A percentile compares a stretch with the other conserved stretches of the same genome.
phyloP scores from a whole-genome alignment of 2,113 vertebrate genomes.

The Orientallactaga bullata region DNA sequence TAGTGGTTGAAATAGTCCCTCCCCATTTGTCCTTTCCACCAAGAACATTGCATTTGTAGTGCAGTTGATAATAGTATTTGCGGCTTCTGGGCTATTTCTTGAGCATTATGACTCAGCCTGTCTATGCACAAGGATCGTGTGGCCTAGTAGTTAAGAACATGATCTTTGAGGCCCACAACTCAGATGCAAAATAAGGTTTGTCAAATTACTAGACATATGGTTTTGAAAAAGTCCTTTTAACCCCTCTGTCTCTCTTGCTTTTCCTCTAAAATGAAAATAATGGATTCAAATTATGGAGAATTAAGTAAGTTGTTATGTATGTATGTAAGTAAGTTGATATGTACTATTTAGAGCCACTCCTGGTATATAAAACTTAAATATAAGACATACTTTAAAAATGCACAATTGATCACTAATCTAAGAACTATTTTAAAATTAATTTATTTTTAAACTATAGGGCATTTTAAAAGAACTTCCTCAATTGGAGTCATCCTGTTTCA shows the following conservation, averaged over 20 bases:
- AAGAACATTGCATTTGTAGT: neutral
- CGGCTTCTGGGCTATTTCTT: neutral
- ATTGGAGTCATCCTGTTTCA: neutral
- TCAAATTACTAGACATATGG: neutral
- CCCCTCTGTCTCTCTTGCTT: neutral
- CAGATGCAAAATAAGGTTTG: neutral
- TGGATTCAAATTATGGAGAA: neutral
- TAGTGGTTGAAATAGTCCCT: neutral
- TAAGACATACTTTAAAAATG: constrained; percentile 22
- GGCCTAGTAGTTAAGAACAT: neutral
- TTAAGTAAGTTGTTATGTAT: neutral
- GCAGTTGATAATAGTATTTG: neutral
- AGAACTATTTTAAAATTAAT: constrained; percentile 51
- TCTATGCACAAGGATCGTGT: neutral
- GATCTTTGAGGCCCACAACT: neutral
- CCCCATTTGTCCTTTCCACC: neutral
- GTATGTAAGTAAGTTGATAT: no score
- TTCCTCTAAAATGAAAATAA: constrained; percentile 37
- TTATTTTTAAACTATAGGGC: constrained; percentile 23
- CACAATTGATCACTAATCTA: neutral
- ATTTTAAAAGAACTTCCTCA: neutral
- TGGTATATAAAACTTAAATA: neutral
- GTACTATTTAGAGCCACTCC: neutral
- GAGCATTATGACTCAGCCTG: neutral
- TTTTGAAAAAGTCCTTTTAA: neutral